phyloP scores from a whole-genome alignment of 2,113 vertebrate species.

The Ornithorhynchus anatinus region DNA sequence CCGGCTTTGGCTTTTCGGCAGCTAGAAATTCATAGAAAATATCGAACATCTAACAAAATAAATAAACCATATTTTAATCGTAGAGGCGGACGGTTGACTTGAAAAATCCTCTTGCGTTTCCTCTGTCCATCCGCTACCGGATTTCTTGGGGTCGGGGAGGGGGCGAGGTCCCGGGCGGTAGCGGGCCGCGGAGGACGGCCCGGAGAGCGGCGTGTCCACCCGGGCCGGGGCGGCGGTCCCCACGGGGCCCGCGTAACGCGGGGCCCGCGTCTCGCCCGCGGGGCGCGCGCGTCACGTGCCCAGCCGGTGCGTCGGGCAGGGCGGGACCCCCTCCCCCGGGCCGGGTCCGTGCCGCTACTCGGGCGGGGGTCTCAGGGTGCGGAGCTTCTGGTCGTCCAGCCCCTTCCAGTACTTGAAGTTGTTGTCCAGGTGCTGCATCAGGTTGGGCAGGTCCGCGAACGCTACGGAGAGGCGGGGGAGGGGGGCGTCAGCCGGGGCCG shows the following conservation, averaged over 20 bases:
- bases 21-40: slow-evolving; percentile 90
- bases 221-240: too few relatives aligned
- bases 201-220: too few relatives aligned
- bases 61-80: slow-evolving; percentile 87
- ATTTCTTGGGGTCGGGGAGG: too few relatives aligned
- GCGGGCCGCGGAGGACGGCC: too few relatives aligned
- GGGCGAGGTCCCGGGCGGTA: too few relatives aligned
- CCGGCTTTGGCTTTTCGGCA: slow-evolving; percentile 91
- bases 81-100: slow-evolving; percentile 81
- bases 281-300: too few relatives aligned
- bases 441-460: slow-evolving; percentile 93
- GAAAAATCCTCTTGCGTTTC: slow-evolving; percentile 71
- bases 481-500: background rate
- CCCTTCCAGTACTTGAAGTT: slow-evolving; percentile 99
- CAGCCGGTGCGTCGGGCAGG: too few relatives aligned
- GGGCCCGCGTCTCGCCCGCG: too few relatives aligned
- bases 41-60: slow-evolving; percentile 88
- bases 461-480: slow-evolving; percentile 64
- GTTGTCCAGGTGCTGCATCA: slow-evolving; percentile 95
- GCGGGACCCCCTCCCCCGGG: too few relatives aligned
- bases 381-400: slow-evolving; percentile 87
- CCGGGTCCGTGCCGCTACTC: slow-evolving; percentile 68
- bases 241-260: too few relatives aligned
- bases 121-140: slow-evolving; percentile 70
- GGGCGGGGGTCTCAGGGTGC: slow-evolving; percentile 85